Percentiles rank a stretch among this genome's conserved stretches.
phyloP scores from a whole-genome alignment of 2,888 invertebrate species.

The Hypena proboscidalis region DNA sequence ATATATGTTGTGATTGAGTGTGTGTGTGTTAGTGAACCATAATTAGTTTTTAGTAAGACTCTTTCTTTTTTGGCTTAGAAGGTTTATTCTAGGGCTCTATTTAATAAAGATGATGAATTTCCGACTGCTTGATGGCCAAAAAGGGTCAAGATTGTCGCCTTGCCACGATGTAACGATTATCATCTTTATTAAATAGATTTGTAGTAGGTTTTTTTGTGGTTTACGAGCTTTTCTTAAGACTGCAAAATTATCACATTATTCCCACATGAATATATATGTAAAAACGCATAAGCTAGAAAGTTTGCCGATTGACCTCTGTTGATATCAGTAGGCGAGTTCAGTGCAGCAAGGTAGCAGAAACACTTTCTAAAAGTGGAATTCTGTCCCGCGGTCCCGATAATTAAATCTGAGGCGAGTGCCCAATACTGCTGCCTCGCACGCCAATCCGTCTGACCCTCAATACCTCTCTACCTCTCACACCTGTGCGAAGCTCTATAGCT shows the following conservation, averaged over 20 bases:
- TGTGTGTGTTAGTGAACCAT: too few species aligned
- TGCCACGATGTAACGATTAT: too few species aligned
- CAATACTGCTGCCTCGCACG: constrained; percentile 49
- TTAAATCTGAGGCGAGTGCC: constrained; percentile 47
- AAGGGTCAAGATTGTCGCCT: too few species aligned
- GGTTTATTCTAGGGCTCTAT: too few species aligned
- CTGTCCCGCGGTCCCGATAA: constrained; percentile 47
- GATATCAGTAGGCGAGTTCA: constrained; percentile 11
- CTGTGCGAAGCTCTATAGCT: constrained; percentile 7
- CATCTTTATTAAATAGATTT: too few species aligned
- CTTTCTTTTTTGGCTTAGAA: too few species aligned
- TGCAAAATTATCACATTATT: neutral
- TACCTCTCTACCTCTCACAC: constrained; percentile 31
- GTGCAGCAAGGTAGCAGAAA: constrained; percentile 26
- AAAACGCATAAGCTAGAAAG: constrained; percentile 1
- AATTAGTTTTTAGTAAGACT: too few species aligned
- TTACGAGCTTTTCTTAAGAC: too few species aligned
- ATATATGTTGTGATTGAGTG: too few species aligned
- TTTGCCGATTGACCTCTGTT: constrained; percentile 18
- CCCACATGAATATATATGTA: constrained; percentile 1
- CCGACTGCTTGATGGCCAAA: too few species aligned
- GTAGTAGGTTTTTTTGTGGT: too few species aligned
- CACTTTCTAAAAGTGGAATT: constrained; percentile 48
- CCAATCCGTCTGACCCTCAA: constrained; percentile 48
- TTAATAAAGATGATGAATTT: too few species aligned